A percentile compares a stretch with the other conserved stretches of the same genome.
Evolutionary conservation across 2,797 vertebrate species (phyloP).

Genomic region (Typhlichthys subterraneus): DNA sequence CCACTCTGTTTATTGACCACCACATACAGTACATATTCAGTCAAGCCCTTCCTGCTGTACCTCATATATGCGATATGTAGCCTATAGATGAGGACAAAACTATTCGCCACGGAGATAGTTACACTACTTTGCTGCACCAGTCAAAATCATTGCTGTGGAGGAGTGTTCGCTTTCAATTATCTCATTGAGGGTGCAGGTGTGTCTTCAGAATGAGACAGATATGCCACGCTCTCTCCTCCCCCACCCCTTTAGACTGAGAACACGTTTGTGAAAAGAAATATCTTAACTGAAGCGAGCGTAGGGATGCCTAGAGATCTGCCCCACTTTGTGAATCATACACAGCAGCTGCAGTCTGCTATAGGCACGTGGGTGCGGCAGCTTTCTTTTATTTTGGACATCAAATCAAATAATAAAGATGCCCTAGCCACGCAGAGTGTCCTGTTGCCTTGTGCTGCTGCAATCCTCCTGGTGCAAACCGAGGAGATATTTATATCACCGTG

Average conservation of each 20-base stretch:
- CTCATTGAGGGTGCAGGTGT: slow-evolving; percentile 14
- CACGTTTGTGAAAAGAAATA: slow-evolving; percentile 19
- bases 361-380: slow-evolving; percentile 18
- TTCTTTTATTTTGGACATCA: slow-evolving; percentile 44
- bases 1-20: slow-evolving; percentile 33
- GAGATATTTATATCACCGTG: slow-evolving; percentile 74
- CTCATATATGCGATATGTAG: slow-evolving; percentile 30
- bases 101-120: slow-evolving; percentile 17
- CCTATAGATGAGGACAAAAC: slow-evolving; percentile 38
- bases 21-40: slow-evolving; percentile 25
- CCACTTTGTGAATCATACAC: slow-evolving; percentile 49
- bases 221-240: too few relatives aligned
- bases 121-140: slow-evolving; percentile 29
- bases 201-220: neutral
- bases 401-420: slow-evolving; percentile 63
- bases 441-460: slow-evolving; percentile 38
- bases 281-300: slow-evolving; percentile 6
- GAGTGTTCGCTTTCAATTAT: slow-evolving; percentile 19
- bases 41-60: slow-evolving; percentile 37
- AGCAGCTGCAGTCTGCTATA: slow-evolving; percentile 4
- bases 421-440: slow-evolving; percentile 33
- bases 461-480: slow-evolving; percentile 54
- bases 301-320: slow-evolving; percentile 29
- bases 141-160: slow-evolving; percentile 13
- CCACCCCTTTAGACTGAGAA: slow-evolving; percentile 5